Conservation (phyloP, 2,113 vertebrate species). For the Cephalophus harveyi region DNA sequence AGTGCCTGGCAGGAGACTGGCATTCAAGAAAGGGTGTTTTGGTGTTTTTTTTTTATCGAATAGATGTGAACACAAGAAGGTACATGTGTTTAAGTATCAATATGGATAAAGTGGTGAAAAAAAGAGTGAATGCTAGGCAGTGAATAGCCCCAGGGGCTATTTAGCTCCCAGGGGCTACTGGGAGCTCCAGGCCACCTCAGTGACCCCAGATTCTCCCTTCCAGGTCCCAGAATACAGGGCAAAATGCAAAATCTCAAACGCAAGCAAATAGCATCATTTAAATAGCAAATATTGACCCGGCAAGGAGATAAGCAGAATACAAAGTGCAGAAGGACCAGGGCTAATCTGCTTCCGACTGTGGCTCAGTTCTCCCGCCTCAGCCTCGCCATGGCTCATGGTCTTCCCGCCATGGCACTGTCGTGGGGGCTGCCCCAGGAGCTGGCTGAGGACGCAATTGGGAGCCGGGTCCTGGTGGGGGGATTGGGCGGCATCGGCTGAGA, state of each 20-base stretch:
- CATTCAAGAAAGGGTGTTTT: not conserved
- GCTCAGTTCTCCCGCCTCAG: conserved; percentile 44
- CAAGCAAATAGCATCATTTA: conserved; percentile 26
- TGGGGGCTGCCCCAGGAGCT: conserved; percentile 89
- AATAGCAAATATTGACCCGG: conserved; percentile 52
- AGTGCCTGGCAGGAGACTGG: not conserved
- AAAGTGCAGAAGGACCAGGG: conserved; percentile 20
- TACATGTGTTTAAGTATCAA: not conserved
- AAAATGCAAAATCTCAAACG: conserved; percentile 51
- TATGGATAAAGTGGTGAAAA: not conserved
- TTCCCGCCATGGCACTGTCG: conserved; percentile 82
- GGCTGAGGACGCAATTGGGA: conserved; percentile 85
- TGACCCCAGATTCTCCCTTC: not conserved
- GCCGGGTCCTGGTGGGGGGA: conserved; percentile 91
- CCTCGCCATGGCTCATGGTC: conserved; percentile 42
- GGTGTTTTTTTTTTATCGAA: not conserved
- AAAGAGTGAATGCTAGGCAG: not conserved
- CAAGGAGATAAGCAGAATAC: conserved; percentile 37
- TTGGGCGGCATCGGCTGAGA: conserved; percentile 96
- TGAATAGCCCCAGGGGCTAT: not conserved
- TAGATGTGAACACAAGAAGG: not conserved
- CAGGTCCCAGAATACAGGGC: not conserved
- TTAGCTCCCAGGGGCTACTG: not conserved
- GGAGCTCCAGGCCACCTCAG: not conserved
- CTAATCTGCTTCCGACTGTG: not conserved